Conservation (phyloP, 2,113 vertebrate genomes). For the Cheilinus undulatus region DNA sequence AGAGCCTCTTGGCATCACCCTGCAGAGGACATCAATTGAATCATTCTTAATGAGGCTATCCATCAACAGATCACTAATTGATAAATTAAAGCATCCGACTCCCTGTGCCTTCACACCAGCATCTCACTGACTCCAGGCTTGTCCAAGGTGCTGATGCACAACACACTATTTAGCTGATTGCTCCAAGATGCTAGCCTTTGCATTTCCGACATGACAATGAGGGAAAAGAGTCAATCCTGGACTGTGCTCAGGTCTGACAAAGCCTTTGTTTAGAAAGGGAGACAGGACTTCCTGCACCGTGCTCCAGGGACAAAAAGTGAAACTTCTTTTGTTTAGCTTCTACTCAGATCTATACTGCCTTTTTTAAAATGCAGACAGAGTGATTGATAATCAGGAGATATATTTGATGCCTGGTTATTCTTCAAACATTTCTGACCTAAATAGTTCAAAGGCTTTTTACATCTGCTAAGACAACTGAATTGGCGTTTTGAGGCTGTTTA, state of each 20-base stretch:
- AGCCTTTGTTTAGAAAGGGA: slow-evolving; percentile 67
- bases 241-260: slow-evolving; percentile 23
- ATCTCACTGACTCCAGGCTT: slow-evolving; percentile 30
- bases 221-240: slow-evolving; percentile 11
- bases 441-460: no score
- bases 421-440: no score
- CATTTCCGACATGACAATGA: slow-evolving; percentile 38
- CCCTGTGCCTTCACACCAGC: slow-evolving; percentile 18
- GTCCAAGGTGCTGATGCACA: slow-evolving; percentile 54
- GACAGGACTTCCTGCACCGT: slow-evolving; percentile 40
- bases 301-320: slow-evolving; percentile 24
- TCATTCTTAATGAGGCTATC: slow-evolving; percentile 67
- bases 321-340: slow-evolving; percentile 31
- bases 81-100: slow-evolving; percentile 50
- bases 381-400: no score
- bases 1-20: slow-evolving; percentile 42
- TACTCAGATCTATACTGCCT: background rate
- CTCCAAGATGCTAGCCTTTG: slow-evolving; percentile 47
- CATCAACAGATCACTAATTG: slow-evolving; percentile 61
- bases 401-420: no score
- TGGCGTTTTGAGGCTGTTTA: no score
- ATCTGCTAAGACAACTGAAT: no score
- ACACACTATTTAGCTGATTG: slow-evolving; percentile 44
- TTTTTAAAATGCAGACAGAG: background rate
- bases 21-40: slow-evolving; percentile 58